These are phyloP conservation scores for Xyrichtys novacula DNA, from an alignment of 2,797 vertebrate species.

Conservation along the genomic window DNA sequence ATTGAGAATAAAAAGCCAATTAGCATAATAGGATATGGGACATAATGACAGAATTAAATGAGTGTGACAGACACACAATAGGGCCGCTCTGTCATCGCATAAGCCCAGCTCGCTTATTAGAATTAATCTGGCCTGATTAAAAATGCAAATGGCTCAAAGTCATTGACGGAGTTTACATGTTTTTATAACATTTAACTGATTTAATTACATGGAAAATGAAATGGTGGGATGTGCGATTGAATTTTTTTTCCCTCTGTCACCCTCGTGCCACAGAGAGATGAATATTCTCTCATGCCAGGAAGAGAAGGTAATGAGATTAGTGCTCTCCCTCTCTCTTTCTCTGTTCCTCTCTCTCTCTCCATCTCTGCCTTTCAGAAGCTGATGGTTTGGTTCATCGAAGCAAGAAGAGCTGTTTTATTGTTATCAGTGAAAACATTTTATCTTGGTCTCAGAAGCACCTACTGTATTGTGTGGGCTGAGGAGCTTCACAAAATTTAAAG, in stretches of 20 bases:
- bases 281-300: conserved; percentile 77
- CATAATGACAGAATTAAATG: conserved; percentile 83
- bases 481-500: conserved; percentile 61
- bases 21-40: conserved; percentile 84
- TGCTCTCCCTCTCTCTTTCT: conserved; percentile 59
- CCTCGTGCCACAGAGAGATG: conserved; percentile 68
- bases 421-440: conserved; percentile 73
- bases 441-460: conserved; percentile 67
- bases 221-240: conserved; percentile 71
- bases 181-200: conserved; percentile 85
- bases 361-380: conserved; percentile 65
- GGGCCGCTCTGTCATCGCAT: conserved; percentile 77
- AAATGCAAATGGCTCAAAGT: conserved; percentile 86
- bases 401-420: conserved; percentile 71
- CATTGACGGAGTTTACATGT: conserved; percentile 85
- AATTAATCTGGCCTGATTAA: conserved; percentile 87
- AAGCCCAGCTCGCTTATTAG: conserved; percentile 82
- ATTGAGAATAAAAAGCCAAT: conserved; percentile 83
- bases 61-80: conserved; percentile 84
- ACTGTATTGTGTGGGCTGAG: conserved; percentile 66
- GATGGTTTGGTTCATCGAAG: conserved; percentile 71
- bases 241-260: conserved; percentile 57
- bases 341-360: conserved; percentile 58
- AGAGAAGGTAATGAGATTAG: conserved; percentile 82
- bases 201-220: conserved; percentile 87